phyloP scores from a whole-genome alignment of 2,797 vertebrate species.

The Dicrostonyx torquatus region DNA sequence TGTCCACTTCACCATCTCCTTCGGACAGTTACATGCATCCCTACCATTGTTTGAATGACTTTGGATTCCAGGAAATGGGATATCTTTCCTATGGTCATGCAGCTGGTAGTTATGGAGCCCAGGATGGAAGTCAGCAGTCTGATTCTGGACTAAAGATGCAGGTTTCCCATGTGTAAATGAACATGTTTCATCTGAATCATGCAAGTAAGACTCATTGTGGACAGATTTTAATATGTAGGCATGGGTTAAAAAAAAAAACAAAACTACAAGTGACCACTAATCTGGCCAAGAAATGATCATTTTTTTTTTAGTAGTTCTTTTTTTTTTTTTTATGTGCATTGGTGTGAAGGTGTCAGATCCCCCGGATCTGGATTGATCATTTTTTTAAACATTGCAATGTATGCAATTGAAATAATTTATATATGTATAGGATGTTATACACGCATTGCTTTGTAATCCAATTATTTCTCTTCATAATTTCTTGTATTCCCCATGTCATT shows the following conservation, averaged over 20 bases:
- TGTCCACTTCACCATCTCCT: background rate
- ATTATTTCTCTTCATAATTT: conserved; percentile 35
- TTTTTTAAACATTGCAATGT: background rate
- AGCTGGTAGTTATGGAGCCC: background rate
- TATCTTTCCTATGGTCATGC: background rate
- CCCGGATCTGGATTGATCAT: no score
- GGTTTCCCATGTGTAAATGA: background rate
- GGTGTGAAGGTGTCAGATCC: no score
- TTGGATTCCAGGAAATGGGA: background rate
- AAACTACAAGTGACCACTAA: conserved; percentile 30
- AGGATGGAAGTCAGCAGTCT: background rate
- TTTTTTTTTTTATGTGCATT: no score
- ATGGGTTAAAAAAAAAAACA: background rate
- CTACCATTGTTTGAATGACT: background rate
- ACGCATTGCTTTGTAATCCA: conserved; percentile 36
- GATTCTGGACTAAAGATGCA: background rate
- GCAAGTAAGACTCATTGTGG: background rate
- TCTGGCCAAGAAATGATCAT: background rate
- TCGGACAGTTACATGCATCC: background rate
- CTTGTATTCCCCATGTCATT: conserved; percentile 38
- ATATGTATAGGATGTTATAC: background rate
- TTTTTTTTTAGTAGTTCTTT: no score
- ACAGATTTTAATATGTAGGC: conserved; percentile 7
- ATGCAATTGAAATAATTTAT: background rate
- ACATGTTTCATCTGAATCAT: background rate